phyloP scores from a whole-genome alignment of 2,888 invertebrate genomes.

The Eutolmus rufibarbis region DNA sequence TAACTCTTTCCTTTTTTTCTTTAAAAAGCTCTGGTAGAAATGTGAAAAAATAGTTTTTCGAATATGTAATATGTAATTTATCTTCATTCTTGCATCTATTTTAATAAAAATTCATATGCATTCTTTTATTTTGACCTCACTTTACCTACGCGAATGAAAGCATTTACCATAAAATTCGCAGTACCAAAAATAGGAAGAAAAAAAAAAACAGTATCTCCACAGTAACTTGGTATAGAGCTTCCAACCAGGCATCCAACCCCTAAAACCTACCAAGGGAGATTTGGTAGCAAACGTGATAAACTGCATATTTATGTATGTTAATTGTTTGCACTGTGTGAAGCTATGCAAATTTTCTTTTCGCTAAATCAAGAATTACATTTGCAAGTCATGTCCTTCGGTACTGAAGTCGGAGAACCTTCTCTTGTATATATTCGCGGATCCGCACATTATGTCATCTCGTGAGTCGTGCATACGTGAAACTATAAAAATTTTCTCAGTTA shows the following conservation, averaged over 20 bases:
- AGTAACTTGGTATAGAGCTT: neutral
- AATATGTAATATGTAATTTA: neutral
- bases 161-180: neutral
- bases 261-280: neutral
- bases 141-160: neutral
- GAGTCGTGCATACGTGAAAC: neutral
- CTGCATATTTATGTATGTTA: slow-evolving; percentile 47
- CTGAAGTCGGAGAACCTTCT: neutral
- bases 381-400: slow-evolving; percentile 43
- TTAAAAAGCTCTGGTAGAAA: no score
- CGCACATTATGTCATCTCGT: neutral
- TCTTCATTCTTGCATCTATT: neutral
- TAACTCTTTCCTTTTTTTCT: no score
- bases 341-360: slow-evolving; percentile 41
- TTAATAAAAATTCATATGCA: neutral
- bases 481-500: neutral
- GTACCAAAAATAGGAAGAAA: neutral
- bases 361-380: slow-evolving; percentile 45
- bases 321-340: slow-evolving; percentile 38
- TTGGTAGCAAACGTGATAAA: slow-evolving; percentile 44
- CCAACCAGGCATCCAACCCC: neutral
- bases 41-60: no score
- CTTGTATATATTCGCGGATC: neutral
- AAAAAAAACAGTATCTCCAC: neutral
- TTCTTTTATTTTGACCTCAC: neutral